phyloP scores from a whole-genome alignment of 2,797 vertebrate species.

The Microhierax caerulescens region DNA sequence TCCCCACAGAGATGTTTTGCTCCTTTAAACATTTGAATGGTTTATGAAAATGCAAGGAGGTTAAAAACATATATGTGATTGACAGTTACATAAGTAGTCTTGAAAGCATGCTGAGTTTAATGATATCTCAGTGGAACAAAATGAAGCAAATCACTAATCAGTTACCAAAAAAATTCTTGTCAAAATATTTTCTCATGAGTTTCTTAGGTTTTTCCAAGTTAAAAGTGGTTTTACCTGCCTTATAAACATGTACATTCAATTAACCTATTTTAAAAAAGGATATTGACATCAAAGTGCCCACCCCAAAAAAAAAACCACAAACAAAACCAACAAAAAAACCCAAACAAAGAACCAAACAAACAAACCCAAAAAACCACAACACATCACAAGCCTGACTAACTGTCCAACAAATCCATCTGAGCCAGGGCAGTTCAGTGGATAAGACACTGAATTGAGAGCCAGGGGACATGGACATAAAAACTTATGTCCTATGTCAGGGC shows the following conservation, averaged over 20 bases:
- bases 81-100: not conserved
- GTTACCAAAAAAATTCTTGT: not conserved
- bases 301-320: too few species aligned
- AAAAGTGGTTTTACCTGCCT: not conserved
- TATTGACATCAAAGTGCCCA: not conserved
- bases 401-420: not conserved
- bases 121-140: conserved; percentile 18
- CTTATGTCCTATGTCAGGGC: not conserved
- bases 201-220: not conserved
- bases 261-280: not conserved
- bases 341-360: not conserved
- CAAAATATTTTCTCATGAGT: not conserved
- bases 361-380: not conserved
- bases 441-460: not conserved
- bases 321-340: not conserved
- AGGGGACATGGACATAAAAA: not conserved
- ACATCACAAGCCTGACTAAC: not conserved
- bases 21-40: not conserved
- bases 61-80: conserved; percentile 25
- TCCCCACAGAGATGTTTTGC: not conserved
- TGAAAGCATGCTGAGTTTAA: not conserved
- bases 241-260: not conserved
- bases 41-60: not conserved
- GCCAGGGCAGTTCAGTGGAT: not conserved
- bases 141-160: not conserved